phyloP scores from a whole-genome alignment of 2,113 vertebrate genomes.

The Oryzias javanicus region DNA sequence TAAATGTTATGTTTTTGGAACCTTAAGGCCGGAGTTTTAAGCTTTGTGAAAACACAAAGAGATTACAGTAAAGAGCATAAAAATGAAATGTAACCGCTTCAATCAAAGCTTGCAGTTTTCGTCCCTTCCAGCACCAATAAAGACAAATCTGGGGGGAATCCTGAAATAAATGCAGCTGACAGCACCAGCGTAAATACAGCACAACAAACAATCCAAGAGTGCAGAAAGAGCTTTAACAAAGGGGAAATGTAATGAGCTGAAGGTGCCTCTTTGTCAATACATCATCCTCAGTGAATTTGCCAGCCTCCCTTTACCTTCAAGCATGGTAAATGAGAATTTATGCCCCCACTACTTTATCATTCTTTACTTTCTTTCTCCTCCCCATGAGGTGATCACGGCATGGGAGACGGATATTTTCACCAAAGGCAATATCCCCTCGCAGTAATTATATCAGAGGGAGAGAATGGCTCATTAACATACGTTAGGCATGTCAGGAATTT shows the following conservation, averaged over 20 bases:
- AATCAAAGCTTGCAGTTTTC: slow-evolving; percentile 11
- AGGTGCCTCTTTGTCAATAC: slow-evolving; percentile 57
- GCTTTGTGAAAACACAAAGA: no score
- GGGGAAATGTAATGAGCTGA: slow-evolving; percentile 59
- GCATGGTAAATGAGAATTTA: slow-evolving; percentile 73
- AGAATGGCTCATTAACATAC: slow-evolving; percentile 78
- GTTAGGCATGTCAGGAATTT: slow-evolving; percentile 72
- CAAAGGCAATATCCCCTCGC: slow-evolving; percentile 71
- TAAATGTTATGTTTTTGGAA: no score
- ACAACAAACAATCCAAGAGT: slow-evolving; percentile 52
- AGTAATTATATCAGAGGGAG: slow-evolving; percentile 75
- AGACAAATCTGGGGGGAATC: slow-evolving; percentile 34
- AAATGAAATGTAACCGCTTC: background rate
- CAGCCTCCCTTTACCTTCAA: slow-evolving; percentile 61
- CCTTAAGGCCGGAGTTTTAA: no score
- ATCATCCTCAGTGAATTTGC: slow-evolving; percentile 74
- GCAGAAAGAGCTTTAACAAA: slow-evolving; percentile 59
- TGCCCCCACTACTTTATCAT: slow-evolving; percentile 71
- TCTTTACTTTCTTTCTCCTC: slow-evolving; percentile 59
- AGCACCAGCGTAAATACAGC: slow-evolving; percentile 60
- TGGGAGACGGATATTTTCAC: slow-evolving; percentile 64
- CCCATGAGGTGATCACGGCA: slow-evolving; percentile 59
- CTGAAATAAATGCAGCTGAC: slow-evolving; percentile 53
- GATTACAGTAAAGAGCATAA: no score
- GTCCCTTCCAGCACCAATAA: slow-evolving; percentile 6